Percentiles rank a stretch among this genome's conserved stretches.
Evolutionary conservation across 2,888 invertebrate species (phyloP).

Genomic region (Drosophila percnosoma): DNA sequence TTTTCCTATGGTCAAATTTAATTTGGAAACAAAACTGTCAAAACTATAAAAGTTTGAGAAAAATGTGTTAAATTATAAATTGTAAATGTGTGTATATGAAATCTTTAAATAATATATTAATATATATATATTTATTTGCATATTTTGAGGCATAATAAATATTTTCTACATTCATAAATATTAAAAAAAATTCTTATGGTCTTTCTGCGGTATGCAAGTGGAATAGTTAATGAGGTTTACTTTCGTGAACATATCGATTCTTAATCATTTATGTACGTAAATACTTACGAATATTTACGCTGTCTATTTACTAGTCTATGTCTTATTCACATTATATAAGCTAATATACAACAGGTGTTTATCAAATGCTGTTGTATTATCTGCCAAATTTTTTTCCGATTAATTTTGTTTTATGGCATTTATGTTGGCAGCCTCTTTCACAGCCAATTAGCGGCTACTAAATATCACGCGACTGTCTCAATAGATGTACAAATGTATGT

Average conservation of each 20-base stretch:
- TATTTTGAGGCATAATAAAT: not conserved
- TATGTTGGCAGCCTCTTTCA: slow-evolving; percentile 58
- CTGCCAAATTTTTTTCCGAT: slow-evolving; percentile 62
- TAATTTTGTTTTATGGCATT: slow-evolving; percentile 58
- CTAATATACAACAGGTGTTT: slow-evolving; percentile 54
- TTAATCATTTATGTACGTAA: too few species aligned
- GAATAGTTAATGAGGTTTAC: not conserved
- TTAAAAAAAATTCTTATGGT: not conserved
- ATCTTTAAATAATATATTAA: not conserved
- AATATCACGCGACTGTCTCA: slow-evolving; percentile 50
- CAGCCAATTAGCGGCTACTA: slow-evolving; percentile 56
- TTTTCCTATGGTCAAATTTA: not conserved
- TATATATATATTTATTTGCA: not conserved
- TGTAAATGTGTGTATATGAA: not conserved
- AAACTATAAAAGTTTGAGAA: not conserved
- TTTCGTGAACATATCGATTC: not conserved
- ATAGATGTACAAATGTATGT: not conserved
- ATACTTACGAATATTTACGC: not conserved
- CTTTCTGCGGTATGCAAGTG: not conserved
- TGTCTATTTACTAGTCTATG: slow-evolving; percentile 6
- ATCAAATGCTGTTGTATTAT: slow-evolving; percentile 60
- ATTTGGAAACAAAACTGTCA: not conserved
- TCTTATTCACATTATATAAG: slow-evolving; percentile 20
- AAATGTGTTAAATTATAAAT: not conserved
- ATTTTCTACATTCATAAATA: not conserved